Base-by-base conservation (phyloP, 1,140 invertebrate species). In the Notospermus geniculatus region DNA sequence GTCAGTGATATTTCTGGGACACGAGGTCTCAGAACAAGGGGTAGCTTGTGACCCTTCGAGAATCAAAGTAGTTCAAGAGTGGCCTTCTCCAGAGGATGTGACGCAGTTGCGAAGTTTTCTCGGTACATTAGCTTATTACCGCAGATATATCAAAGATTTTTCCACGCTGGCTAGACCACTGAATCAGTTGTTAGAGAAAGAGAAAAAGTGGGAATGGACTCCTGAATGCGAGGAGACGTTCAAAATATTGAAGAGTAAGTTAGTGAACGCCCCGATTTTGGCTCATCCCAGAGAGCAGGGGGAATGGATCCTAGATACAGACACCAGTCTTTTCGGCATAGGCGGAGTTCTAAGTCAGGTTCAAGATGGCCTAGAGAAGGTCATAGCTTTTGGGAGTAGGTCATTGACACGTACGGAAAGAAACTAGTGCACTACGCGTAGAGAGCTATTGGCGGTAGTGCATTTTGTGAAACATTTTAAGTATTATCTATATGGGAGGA, bases 101-200 rank as follows among this genome's bases (percentile, higher is more conserved):
- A 76, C 60, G 13, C 71, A 83, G 54, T 39, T 84, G 17, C 69
- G 69, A 61, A 58, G 63, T 41, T 72, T 82, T 73, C 46, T 81
- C 50, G 80, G 80, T 1, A 57, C 81, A 27, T 64, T 74, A n/a
- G 75, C 76, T 28, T 84, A 78, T 70, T 84, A 83, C 62, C 32
- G 36, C 25, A 61, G 46, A 30, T 62, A 62, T 32, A 30, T 65
- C 30, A 54, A 41, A 52, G 57, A 61, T 30, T 23, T 61, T 1
- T 53, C 59, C 9, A 57, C 25, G 2, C 50, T 66, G 27, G 39
- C 56, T 19, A 17, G n/a, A 9, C 64, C 57, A 30, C 30, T 65
- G 50, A 25, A 62, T 32, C 13, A 56, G 2, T 36, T 66, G 22
- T 54, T 66, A 9, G 19, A 66, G 29, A 54, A 63, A 23, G 22